Conservation (phyloP, 30 jellyfish, hydroid and myxozoan genomes). For the Chrysaora quinquecirrha region DNA sequence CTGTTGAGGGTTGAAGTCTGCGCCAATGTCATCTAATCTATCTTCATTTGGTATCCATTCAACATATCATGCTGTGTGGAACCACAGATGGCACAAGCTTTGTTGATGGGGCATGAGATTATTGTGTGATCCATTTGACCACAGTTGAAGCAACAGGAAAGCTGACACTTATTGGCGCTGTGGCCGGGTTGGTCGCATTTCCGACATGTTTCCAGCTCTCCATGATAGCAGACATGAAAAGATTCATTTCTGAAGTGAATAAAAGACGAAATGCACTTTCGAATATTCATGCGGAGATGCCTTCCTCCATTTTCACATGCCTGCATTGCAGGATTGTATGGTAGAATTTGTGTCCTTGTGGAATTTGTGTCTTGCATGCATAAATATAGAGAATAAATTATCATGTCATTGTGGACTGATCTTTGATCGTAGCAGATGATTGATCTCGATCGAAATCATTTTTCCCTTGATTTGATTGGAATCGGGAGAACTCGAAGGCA, state of each 20-base stretch:
- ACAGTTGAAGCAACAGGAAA: not conserved
- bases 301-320: not conserved
- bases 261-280: too few relatives aligned
- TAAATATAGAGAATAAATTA: too few relatives aligned
- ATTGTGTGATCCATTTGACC: not conserved
- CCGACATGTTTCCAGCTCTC: not conserved
- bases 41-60: too few relatives aligned
- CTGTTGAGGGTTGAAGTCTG: too few relatives aligned
- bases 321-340: not conserved
- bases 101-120: not conserved
- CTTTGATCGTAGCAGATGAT: too few relatives aligned
- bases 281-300: not conserved
- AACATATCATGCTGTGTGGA: not conserved
- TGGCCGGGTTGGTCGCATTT: not conserved
- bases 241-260: not conserved
- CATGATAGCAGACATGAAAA: not conserved
- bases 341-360: not conserved
- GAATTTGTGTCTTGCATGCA: too few relatives aligned
- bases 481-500: too few relatives aligned
- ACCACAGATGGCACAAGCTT: not conserved
- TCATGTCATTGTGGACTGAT: too few relatives aligned
- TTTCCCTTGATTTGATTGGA: not conserved
- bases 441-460: too few relatives aligned
- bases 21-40: too few relatives aligned
- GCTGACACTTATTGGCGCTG: not conserved